These are phyloP conservation scores for Microtus richardsoni DNA, from an alignment of 2,113 vertebrate species.

Conservation along the genomic window DNA sequence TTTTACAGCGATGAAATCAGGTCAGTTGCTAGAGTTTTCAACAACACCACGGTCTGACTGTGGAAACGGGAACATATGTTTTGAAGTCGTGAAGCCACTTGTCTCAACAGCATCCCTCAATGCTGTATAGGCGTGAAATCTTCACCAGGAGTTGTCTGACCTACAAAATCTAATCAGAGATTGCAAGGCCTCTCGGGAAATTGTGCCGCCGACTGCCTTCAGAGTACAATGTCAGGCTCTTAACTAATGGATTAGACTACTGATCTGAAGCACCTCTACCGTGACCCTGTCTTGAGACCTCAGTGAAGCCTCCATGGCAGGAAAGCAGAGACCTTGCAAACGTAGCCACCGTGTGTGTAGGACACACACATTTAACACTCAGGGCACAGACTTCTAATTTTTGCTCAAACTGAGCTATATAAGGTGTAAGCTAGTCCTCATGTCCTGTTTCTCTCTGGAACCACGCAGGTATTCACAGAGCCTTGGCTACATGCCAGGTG, in stretches of 20 bases:
- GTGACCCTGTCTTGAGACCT: neutral
- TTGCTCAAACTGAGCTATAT: neutral
- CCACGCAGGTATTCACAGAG: neutral
- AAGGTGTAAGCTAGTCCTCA: neutral
- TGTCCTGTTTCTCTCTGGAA: slow-evolving; percentile 8
- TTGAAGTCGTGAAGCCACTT: slow-evolving; percentile 49
- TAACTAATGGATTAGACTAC: neutral
- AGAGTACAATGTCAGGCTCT: neutral
- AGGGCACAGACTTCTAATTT: slow-evolving; percentile 30
- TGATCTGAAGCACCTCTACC: slow-evolving; percentile 43
- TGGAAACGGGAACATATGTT: slow-evolving; percentile 49
- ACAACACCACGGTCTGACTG: slow-evolving; percentile 37
- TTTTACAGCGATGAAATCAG: slow-evolving; percentile 68
- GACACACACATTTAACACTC: slow-evolving; percentile 12
- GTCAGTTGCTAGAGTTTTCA: slow-evolving; percentile 67
- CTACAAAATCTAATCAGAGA: slow-evolving; percentile 58
- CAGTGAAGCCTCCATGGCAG: neutral
- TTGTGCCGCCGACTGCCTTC: neutral
- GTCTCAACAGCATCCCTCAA: neutral
- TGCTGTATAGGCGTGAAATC: neutral
- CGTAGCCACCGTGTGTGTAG: neutral
- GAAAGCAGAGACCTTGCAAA: slow-evolving; percentile 53
- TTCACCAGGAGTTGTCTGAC: neutral
- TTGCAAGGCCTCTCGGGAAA: neutral
- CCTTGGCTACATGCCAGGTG: neutral